Percentiles rank a stretch among this genome's conserved stretches.
These are phyloP conservation scores for Acanthis flammea DNA, from an alignment of 2,797 vertebrate species.

Conservation along the genomic window DNA sequence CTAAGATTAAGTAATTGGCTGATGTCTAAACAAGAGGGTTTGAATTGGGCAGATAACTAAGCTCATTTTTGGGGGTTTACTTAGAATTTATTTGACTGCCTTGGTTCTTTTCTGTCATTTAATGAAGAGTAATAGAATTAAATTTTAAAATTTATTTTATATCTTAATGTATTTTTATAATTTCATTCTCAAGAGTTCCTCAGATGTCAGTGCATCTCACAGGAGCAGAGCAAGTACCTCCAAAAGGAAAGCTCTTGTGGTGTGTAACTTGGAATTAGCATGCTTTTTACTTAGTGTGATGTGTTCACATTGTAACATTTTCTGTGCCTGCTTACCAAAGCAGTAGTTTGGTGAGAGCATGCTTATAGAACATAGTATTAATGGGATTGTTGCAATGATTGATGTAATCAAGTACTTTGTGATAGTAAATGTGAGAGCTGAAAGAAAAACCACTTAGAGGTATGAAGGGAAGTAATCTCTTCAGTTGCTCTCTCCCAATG, in stretches of 20 bases:
- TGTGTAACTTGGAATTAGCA: conserved; percentile 73
- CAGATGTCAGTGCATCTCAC: conserved; percentile 76
- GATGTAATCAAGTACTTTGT: background rate
- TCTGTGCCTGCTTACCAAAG: background rate
- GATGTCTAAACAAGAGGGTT: background rate
- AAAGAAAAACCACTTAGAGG: background rate
- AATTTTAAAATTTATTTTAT: background rate
- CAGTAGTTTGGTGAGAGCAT: background rate
- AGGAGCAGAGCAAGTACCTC: conserved; percentile 78
- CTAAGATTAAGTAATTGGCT: background rate
- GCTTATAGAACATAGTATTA: background rate
- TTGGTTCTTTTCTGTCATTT: background rate
- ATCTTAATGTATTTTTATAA: conserved; percentile 18
- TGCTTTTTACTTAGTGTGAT: background rate
- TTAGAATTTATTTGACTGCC: background rate
- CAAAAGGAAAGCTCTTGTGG: conserved; percentile 82
- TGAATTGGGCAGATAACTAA: background rate
- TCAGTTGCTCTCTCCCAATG: background rate
- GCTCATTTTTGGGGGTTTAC: accelerated
- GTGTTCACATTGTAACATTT: background rate
- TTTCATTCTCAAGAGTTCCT: conserved; percentile 71
- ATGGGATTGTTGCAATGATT: background rate
- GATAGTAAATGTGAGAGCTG: background rate
- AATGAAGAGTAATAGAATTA: background rate
- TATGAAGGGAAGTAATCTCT: background rate